Evolutionary conservation across 2,113 vertebrate genomes (phyloP), one percentile per base, ranked within the genome.

Genomic region (Zosterops pallidus): DNA sequence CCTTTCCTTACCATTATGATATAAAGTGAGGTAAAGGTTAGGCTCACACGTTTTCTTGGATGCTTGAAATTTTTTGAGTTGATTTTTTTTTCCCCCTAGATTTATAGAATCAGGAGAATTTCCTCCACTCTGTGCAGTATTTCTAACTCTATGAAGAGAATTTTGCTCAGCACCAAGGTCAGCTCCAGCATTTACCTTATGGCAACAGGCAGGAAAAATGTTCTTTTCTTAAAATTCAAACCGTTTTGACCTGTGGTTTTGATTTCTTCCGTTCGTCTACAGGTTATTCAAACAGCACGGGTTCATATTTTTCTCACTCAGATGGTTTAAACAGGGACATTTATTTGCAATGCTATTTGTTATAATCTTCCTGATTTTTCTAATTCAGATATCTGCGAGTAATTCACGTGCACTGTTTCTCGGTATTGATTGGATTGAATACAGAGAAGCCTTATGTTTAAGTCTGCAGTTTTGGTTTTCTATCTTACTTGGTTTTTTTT

Each of bases 171-270:
- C 3, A 86, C 49, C 26, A 24, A 81, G 24, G 60, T 94, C 65
- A 94, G 46, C n/a, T 67, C 37, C 37, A 62, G 7, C 1, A 21
- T 18, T 60, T 47, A 2, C 11, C 10, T 69, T 11, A 2, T 6
- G 4, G 5, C n/a, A 71, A 14, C 9, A 55, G 14, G 5, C 9
- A 37, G 22, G 21, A n/a, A 63, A 41, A 22, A 42, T 5, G 1
- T 20, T 12, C 4, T 47, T 39, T 47, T 29, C 37, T 10, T 5
- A 1, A 29, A 76, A 50, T 44, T 60, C 22, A 26, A 37, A 50
- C 0, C 2, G 0, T 4, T 57, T 65, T 42, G 3, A 24, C 1
- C 3, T 26, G 12, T 31, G 18, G 1, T 29, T 82, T 78, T 85
- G 4, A 53, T 31, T 78, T 83, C 15, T 75, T 79, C 24, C 15